These are phyloP conservation scores for Physella acuta DNA, from an alignment of 1,140 invertebrate genomes.

Conservation along the genomic window DNA sequence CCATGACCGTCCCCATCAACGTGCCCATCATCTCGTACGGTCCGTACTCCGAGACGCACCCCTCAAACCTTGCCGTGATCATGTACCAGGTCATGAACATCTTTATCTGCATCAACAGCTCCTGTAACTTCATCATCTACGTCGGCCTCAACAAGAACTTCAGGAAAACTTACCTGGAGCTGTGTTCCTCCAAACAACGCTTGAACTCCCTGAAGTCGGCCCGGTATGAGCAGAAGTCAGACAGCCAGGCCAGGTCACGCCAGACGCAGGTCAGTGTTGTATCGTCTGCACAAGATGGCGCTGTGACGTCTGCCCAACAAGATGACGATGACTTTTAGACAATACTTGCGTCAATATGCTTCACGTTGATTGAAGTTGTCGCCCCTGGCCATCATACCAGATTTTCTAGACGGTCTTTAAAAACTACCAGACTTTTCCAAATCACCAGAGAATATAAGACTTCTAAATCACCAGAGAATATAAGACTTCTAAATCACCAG, in stretches of 20 bases:
- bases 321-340: background rate
- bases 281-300: background rate
- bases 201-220: no score
- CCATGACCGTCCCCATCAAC: background rate
- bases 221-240: background rate
- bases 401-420: no score
- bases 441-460: no score
- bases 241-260: background rate
- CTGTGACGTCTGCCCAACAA: background rate
- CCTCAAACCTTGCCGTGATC: background rate
- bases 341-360: background rate
- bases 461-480: no score
- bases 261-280: background rate
- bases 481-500: no score
- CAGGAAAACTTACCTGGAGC: background rate
- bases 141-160: constrained; percentile 6
- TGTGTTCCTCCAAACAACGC: background rate
- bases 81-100: constrained; percentile 10
- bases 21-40: background rate
- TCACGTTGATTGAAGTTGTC: background rate
- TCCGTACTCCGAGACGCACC: background rate
- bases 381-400: no score
- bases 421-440: no score
- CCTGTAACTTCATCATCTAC: constrained; percentile 15
- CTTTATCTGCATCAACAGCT: constrained; percentile 1